These are phyloP conservation scores for Polyommatus icarus DNA, from an alignment of 2,888 invertebrate species.

Conservation along the genomic window DNA sequence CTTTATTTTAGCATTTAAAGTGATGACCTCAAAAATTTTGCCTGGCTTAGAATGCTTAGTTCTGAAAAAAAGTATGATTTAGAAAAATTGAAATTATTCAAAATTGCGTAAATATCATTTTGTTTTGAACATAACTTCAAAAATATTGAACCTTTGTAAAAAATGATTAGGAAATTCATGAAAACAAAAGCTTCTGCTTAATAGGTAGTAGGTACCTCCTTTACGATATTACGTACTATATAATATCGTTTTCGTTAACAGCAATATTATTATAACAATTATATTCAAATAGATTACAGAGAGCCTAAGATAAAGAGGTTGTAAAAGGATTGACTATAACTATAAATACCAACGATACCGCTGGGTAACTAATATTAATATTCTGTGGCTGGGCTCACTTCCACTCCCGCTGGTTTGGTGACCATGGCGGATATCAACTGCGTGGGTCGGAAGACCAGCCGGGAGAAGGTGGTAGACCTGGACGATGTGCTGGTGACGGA, in stretches of 20 bases:
- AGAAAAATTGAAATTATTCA: no score
- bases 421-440: slow-evolving; percentile 2
- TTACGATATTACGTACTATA: no score
- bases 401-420: not conserved
- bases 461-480: slow-evolving; percentile 49
- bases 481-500: slow-evolving; percentile 68
- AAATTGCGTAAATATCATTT: no score
- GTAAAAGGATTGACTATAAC: not conserved
- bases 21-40: no score
- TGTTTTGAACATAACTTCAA: no score
- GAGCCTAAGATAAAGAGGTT: not conserved
- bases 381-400: not conserved
- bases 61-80: no score
- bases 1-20: no score
- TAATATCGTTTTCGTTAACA: not conserved
- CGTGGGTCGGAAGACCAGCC: not conserved
- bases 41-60: no score
- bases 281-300: not conserved
- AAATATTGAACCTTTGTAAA: no score
- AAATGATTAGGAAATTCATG: no score
- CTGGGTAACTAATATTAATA: no score
- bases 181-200: no score
- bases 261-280: not conserved
- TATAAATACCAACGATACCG: not conserved
- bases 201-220: not conserved